phyloP scores from a whole-genome alignment of 1,140 invertebrate genomes.

The Drosophila bifasciata region DNA sequence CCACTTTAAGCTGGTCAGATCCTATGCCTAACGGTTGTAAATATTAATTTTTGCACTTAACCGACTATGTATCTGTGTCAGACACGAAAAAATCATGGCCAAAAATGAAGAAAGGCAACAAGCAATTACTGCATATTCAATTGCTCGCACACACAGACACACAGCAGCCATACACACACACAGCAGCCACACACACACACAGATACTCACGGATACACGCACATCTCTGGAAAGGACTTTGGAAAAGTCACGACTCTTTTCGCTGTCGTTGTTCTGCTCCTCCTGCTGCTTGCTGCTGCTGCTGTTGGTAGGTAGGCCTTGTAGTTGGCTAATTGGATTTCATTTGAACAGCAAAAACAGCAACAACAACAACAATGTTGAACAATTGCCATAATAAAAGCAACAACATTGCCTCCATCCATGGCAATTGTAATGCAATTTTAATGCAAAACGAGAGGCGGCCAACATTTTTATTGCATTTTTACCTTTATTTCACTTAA shows the following conservation, averaged over 20 bases:
- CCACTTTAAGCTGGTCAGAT: background rate
- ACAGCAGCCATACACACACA: background rate
- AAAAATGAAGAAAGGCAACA: slow-evolving; percentile 61
- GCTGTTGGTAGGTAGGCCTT: slow-evolving; percentile 56
- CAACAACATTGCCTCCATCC: slow-evolving; percentile 45
- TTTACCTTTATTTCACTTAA: slow-evolving; percentile 82
- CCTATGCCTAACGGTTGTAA: slow-evolving; percentile 27
- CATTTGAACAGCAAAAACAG: slow-evolving; percentile 71
- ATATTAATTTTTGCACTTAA: slow-evolving; percentile 76
- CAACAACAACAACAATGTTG: slow-evolving; percentile 47
- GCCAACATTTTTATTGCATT: slow-evolving; percentile 78
- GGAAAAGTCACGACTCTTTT: slow-evolving; percentile 46
- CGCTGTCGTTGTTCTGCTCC: slow-evolving; percentile 19
- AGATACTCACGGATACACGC: slow-evolving; percentile 32
- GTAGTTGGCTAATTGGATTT: slow-evolving; percentile 82
- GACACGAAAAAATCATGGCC: slow-evolving; percentile 69
- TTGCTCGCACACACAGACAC: slow-evolving; percentile 34
- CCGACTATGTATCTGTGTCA: slow-evolving; percentile 50
- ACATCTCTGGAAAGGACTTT: slow-evolving; percentile 36
- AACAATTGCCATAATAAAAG: slow-evolving; percentile 59
- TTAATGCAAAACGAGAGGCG: slow-evolving; percentile 80
- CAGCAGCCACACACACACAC: slow-evolving; percentile 9
- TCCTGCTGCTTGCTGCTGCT: slow-evolving; percentile 24
- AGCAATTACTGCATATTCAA: slow-evolving; percentile 76
- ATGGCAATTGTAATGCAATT: slow-evolving; percentile 83